Conservation (phyloP, 1,140 invertebrate genomes). For the Cataglyphis hispanica region DNA sequence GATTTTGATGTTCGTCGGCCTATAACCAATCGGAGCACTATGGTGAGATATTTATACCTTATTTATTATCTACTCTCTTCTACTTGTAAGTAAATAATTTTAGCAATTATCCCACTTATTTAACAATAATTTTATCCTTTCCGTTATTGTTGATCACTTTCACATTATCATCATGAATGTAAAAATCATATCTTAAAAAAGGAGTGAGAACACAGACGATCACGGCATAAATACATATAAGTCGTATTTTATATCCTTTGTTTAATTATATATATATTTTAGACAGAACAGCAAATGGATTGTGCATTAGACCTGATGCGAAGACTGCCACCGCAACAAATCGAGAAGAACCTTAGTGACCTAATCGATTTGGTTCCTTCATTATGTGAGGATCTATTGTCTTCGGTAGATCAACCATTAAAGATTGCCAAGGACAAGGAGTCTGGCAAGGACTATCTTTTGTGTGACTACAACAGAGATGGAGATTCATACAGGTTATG, state of each 20-base stretch:
- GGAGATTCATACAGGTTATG: conserved; percentile 97
- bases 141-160: conserved; percentile 18
- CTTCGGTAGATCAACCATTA: conserved; percentile 99
- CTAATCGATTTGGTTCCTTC: conserved; percentile 98
- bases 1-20: conserved; percentile 58
- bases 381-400: conserved; percentile 98
- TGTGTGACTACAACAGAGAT: conserved; percentile 99
- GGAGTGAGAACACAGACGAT: neutral
- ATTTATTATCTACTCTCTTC: neutral
- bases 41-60: conserved; percentile 31
- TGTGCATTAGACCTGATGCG: conserved; percentile 99
- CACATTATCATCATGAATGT: conserved; percentile 63
- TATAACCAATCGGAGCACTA: conserved; percentile 52
- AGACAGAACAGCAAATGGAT: conserved; percentile 99
- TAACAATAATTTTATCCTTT: neutral
- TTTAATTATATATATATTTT: conserved; percentile 80
- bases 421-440: conserved; percentile 98
- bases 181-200: conserved; percentile 74
- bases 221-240: neutral
- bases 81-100: conserved; percentile 16
- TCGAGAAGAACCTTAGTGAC: conserved; percentile 99
- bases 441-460: conserved; percentile 97
- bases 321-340: conserved; percentile 98
- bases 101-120: neutral
- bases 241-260: neutral